Evolutionary conservation across 2,888 invertebrate genomes (phyloP).

Genomic region (Sipunculus nudus): DNA sequence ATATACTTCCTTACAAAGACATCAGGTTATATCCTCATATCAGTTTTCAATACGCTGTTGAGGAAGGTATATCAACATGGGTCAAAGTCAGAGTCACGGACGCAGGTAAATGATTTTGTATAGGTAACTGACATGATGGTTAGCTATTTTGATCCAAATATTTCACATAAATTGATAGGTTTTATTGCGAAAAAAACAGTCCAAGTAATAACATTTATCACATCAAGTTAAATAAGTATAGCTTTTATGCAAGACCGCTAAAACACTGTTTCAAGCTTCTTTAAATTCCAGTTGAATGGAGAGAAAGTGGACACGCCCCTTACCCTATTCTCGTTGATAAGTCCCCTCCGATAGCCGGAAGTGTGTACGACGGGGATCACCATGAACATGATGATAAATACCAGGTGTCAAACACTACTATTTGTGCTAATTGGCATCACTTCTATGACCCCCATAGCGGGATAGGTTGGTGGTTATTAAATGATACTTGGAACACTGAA

Average conservation of each 20-base stretch:
- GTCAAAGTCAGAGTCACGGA: slow-evolving; percentile 47
- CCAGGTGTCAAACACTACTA: background rate
- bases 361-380: background rate
- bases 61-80: slow-evolving; percentile 50
- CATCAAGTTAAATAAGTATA: no score
- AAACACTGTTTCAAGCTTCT: no score
- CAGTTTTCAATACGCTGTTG: slow-evolving; percentile 33
- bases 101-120: slow-evolving; percentile 41
- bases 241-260: no score
- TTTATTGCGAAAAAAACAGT: no score
- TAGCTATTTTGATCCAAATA: no score
- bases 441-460: slow-evolving; percentile 25
- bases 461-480: no score
- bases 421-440: slow-evolving; percentile 19
- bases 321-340: background rate
- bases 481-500: no score
- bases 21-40: slow-evolving; percentile 16
- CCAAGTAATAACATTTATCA: no score
- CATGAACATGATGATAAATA: background rate
- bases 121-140: no score
- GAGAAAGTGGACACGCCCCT: background rate
- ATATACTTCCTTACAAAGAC: slow-evolving; percentile 35
- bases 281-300: background rate
- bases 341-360: background rate
- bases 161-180: no score